Conservation (phyloP, 2,113 vertebrate species). For the Vicugna pacos region DNA sequence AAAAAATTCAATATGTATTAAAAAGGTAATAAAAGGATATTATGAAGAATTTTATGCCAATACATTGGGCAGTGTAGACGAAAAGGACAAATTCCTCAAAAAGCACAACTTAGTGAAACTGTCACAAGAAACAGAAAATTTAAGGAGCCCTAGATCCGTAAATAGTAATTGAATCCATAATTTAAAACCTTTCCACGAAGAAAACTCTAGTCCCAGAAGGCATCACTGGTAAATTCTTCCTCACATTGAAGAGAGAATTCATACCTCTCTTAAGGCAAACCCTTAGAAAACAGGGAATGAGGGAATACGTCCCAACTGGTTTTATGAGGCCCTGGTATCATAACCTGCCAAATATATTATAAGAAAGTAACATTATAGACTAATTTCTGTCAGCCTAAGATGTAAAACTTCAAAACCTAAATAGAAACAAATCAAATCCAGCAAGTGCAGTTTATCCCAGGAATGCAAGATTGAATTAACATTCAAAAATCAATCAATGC, state of each 20-base stretch:
- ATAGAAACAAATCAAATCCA: background rate
- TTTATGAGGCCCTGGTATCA: background rate
- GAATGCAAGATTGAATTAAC: background rate
- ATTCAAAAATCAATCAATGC: background rate
- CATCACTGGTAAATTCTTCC: background rate
- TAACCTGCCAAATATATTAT: background rate
- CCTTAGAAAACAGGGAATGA: background rate
- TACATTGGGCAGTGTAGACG: background rate
- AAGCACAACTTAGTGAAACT: background rate
- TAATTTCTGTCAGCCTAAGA: slow-evolving; percentile 3
- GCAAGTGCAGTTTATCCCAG: background rate
- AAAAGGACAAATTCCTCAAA: background rate
- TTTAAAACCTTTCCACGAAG: background rate
- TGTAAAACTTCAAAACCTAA: slow-evolving; percentile 46
- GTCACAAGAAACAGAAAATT: background rate
- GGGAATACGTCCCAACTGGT: background rate
- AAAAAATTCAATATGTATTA: background rate
- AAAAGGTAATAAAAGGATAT: background rate
- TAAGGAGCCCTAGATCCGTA: background rate
- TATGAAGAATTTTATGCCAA: background rate
- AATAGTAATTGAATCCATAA: slow-evolving; percentile 40
- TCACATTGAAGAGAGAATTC: background rate
- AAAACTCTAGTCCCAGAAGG: background rate
- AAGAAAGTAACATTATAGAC: slow-evolving; percentile 33
- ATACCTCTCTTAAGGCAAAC: background rate